Evolutionary conservation across 2,113 vertebrate species (phyloP), one percentile per base, ranked within the genome.

Genomic region (Limanda limanda): DNA sequence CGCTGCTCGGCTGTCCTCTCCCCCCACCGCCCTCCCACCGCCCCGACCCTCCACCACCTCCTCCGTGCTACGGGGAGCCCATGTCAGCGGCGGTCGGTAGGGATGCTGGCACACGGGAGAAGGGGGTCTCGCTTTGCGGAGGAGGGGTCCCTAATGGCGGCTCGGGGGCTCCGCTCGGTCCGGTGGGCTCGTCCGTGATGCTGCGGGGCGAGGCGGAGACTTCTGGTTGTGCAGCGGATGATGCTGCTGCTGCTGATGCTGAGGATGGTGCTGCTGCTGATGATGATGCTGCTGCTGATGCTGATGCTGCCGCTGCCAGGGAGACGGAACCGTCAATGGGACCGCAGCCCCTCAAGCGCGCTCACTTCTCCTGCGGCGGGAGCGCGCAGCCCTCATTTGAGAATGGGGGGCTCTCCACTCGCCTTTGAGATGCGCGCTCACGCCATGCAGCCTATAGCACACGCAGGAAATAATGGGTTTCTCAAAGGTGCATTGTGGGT

Each of bases 281-380:
- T 91, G 93, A 88, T 90, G 81, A 83, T 25, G 25, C 25, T 91
- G 94, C 90, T 91, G 37, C 37, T 42, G 40, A 2, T 91, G 93
- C 89, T 90, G 81, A 84, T 91, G 94, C 90, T 91, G 40, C 40
- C 40, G 94, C 93, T 95, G 94, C 93, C 93, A 94, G 92, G 89
- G 93, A 95, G 93, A 95, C 88, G 83, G 92, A 94, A 91, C 92
- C 90, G 93, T 95, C 95, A 95, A 95, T 95, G 94, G 94, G 94
- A 95, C 94, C 94, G 94, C 94, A 95, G 93, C 94, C 94, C 92
- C 93, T 93, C 86, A 69, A 90, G 94, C 93, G 93, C 94, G 94
- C 79, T 85, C 91, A 91, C 93, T 85, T 77, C 83, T 85, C 76
- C 60, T 81, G 86, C 86, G 83, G 80, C 92, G 92, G 84, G 89